These are phyloP conservation scores for Cuculus canorus DNA, from an alignment of 2,797 vertebrate genomes.

Conservation along the genomic window DNA sequence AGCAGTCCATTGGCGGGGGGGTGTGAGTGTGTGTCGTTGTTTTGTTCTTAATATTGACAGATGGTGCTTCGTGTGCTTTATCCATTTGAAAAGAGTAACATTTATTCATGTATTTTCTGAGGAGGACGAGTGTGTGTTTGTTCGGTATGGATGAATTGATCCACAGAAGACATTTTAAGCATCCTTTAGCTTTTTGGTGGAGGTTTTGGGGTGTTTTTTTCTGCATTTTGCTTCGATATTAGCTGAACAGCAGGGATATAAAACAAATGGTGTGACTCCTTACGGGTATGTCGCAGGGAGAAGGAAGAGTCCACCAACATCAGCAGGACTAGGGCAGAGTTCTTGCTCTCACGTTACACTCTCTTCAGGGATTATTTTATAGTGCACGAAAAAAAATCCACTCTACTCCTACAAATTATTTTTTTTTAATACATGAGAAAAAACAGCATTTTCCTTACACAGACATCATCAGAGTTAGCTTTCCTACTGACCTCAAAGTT, in stretches of 20 bases:
- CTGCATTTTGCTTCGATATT: not conserved
- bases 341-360: not conserved
- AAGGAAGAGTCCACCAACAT: not conserved
- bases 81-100: constrained; percentile 62
- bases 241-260: not conserved
- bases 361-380: not conserved
- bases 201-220: not conserved
- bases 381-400: not conserved
- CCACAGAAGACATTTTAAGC: constrained; percentile 27
- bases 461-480: not conserved
- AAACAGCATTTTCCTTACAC: not conserved
- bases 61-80: constrained; percentile 71
- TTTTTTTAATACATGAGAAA: not conserved
- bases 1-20: constrained; percentile 35
- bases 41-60: constrained; percentile 61
- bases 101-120: constrained; percentile 47
- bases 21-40: constrained; percentile 37
- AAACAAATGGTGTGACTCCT: not conserved
- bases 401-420: not conserved
- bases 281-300: not conserved
- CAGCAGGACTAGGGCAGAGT: not conserved
- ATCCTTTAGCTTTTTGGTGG: constrained; percentile 9
- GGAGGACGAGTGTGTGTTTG: not conserved
- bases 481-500: not conserved
- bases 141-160: constrained; percentile 33